Base-by-base conservation (phyloP, 2,113 vertebrate genomes). In the Polyodon spathula region DNA sequence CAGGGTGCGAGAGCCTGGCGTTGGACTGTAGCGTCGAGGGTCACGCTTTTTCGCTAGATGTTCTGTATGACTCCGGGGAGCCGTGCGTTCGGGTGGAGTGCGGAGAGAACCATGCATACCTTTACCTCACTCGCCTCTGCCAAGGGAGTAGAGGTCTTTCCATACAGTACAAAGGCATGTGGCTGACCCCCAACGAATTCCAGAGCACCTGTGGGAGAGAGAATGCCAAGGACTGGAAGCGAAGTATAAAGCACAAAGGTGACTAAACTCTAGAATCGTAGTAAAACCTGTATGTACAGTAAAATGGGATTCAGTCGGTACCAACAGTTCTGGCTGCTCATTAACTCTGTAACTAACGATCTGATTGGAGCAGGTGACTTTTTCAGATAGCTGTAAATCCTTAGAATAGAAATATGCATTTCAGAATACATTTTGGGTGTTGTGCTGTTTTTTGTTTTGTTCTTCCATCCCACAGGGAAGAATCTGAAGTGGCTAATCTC, bases 81-180 rank as follows among this genome's bases (percentile, higher is more conserved):
- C 87, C 86, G 5, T 89, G 86, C 82, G 82, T 89, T 60, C 85
- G 87, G 82, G 87, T 89, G 72, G 87, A 89, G 82, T 89, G 87
- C 73, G 87, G 87, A 58, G 81, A 86, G 72, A 88, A 89, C 73
- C 83, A 82, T 60, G 87, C 87, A 41, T 72, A 88, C 68, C 86
- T 89, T 64, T 89, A 89, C 76, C 78, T 87, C 75, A 75, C 77
- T 66, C 86, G 84, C 76, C 80, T 89, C 68, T 89, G 87, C 80
- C 87, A 89, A 62, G 87, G 87, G 59, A 89, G 87, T 75, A 88
- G 87, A 8, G 87, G 87, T 40, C 86, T 86, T 37, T 89, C 87
- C 58, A 88, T 89, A 79, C 84, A 85, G 50, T 84, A 88, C 84
- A 78, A 86, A 63, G 87, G 83, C 17, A 84, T 87, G 76, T 89